Conservation (phyloP, 2,113 vertebrate genomes). For the Cavia aperea region DNA sequence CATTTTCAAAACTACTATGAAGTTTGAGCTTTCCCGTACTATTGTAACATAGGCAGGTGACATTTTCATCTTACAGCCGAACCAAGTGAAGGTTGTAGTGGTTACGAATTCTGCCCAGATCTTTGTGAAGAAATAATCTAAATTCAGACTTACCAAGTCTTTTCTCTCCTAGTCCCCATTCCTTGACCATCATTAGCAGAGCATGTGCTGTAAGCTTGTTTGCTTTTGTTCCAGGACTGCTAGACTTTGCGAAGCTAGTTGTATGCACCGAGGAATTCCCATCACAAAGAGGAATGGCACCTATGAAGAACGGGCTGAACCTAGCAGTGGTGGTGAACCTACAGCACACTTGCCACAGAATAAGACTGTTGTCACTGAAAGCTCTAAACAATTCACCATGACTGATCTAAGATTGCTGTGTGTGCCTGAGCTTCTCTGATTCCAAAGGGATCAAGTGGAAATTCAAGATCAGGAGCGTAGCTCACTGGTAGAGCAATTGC, state of each 20-base stretch:
- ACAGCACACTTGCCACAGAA: background rate
- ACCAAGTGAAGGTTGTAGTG: background rate
- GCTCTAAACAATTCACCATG: background rate
- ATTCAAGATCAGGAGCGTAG: background rate
- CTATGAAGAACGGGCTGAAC: background rate
- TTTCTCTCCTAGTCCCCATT: background rate
- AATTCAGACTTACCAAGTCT: background rate
- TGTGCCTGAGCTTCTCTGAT: background rate
- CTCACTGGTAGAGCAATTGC: background rate
- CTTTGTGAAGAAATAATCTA: background rate
- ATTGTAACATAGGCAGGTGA: background rate
- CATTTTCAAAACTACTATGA: background rate
- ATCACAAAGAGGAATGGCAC: background rate
- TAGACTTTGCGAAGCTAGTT: background rate
- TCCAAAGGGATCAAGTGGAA: background rate
- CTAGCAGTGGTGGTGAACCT: background rate
- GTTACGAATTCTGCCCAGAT: background rate
- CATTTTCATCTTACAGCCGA: background rate
- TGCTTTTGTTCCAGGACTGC: background rate
- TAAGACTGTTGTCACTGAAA: background rate
- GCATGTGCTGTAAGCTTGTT: background rate
- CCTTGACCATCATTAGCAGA: background rate
- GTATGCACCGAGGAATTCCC: rapidly evolving
- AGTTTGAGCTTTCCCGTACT: background rate
- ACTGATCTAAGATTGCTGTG: background rate